These are phyloP conservation scores for Mesitornis unicolor DNA, from an alignment of 2,113 vertebrate genomes.

Conservation along the genomic window DNA sequence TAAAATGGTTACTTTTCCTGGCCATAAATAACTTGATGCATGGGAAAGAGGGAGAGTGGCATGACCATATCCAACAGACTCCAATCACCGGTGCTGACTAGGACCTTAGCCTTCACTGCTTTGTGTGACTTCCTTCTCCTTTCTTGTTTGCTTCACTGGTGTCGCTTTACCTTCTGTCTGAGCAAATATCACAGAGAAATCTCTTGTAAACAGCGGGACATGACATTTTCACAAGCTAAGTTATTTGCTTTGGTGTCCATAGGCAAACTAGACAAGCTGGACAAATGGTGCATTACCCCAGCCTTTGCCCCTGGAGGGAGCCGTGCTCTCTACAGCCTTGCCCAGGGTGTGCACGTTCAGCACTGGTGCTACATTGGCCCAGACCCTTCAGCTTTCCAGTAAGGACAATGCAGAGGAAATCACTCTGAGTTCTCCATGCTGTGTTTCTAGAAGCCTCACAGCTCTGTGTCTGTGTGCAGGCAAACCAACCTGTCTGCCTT, in stretches of 20 bases:
- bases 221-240: slow-evolving; percentile 45
- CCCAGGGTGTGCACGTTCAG: not conserved
- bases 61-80: not conserved
- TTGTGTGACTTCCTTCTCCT: slow-evolving; percentile 42
- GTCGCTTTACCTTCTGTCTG: slow-evolving; percentile 53
- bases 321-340: not conserved
- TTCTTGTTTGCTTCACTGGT: slow-evolving; percentile 30
- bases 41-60: not conserved
- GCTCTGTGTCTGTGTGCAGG: not conserved
- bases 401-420: not conserved
- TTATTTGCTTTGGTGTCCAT: slow-evolving; percentile 51
- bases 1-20: not conserved
- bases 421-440: not conserved
- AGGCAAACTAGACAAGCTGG: not conserved
- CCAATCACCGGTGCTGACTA: not conserved
- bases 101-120: slow-evolving; percentile 10
- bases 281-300: not conserved
- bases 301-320: slow-evolving; percentile 10
- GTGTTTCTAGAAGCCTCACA: not conserved
- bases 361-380: not conserved
- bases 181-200: slow-evolving; percentile 49
- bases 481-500: not conserved
- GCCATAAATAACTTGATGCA: not conserved
- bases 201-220: slow-evolving; percentile 48
- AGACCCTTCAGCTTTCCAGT: not conserved